Conservation (phyloP, 1,140 invertebrate genomes). For the Drosophila willistoni region DNA sequence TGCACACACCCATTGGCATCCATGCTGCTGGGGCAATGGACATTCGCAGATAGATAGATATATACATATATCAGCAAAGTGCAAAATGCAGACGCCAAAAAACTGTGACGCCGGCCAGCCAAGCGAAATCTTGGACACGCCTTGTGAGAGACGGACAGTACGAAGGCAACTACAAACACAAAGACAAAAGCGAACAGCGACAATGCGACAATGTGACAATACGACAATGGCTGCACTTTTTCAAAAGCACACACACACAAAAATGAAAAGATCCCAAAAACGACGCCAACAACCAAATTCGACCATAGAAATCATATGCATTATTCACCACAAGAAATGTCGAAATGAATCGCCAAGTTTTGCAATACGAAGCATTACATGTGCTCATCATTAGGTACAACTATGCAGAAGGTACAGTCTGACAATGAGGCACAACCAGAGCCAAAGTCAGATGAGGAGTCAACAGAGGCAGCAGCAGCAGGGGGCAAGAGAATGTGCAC, state of each 20-base stretch:
- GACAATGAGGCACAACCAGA: slow-evolving; percentile 16
- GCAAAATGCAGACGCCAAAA: slow-evolving; percentile 51
- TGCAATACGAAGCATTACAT: slow-evolving; percentile 77
- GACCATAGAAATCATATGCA: slow-evolving; percentile 65
- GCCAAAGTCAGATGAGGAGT: not conserved
- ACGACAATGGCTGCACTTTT: slow-evolving; percentile 69
- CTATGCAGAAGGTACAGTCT: slow-evolving; percentile 37
- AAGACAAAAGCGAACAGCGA: slow-evolving; percentile 8
- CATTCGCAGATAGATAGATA: not conserved
- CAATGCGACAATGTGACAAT: slow-evolving; percentile 25
- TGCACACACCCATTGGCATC: slow-evolving; percentile 55
- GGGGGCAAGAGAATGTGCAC: not conserved
- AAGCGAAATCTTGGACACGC: slow-evolving; percentile 76
- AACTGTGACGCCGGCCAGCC: slow-evolving; percentile 75
- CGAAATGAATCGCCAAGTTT: slow-evolving; percentile 79
- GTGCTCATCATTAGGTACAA: slow-evolving; percentile 72
- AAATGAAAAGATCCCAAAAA: slow-evolving; percentile 24
- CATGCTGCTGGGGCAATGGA: slow-evolving; percentile 28
- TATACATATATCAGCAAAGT: slow-evolving; percentile 4
- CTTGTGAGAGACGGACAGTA: slow-evolving; percentile 63
- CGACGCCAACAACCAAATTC: slow-evolving; percentile 42
- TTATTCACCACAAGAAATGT: slow-evolving; percentile 77
- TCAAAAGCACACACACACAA: slow-evolving; percentile 37
- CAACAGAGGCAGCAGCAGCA: not conserved
- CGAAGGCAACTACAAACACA: not conserved